Conservation (phyloP, 2,797 vertebrate species). For the Crocidura indochinensis region DNA sequence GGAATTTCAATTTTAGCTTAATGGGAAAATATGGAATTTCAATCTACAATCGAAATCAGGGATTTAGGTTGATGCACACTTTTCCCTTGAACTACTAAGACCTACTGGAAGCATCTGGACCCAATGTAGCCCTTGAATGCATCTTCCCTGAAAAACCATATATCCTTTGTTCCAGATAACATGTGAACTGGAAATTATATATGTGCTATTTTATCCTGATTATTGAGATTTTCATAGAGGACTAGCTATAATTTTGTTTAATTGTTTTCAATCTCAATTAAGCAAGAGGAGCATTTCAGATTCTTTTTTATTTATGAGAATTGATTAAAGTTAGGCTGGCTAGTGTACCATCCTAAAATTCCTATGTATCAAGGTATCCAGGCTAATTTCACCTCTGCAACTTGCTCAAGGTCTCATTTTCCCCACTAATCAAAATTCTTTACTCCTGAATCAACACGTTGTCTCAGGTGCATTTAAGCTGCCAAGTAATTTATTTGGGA, state of each 20-base stretch:
- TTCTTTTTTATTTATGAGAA: not conserved
- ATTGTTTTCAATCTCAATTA: slow-evolving; percentile 54
- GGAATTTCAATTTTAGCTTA: too few species aligned
- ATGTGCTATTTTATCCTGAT: not conserved
- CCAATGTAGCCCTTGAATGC: not conserved
- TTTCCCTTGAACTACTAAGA: slow-evolving; percentile 24
- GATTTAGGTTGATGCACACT: not conserved
- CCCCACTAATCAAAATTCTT: slow-evolving; percentile 13
- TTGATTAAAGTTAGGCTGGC: not conserved
- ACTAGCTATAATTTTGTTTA: not conserved
- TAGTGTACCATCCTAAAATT: not conserved
- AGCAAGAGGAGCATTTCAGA: slow-evolving; percentile 8
- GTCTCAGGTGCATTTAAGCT: slow-evolving; percentile 53
- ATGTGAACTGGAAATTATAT: not conserved
- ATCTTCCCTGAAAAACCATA: not conserved
- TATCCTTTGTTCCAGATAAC: not conserved
- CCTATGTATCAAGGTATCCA: not conserved
- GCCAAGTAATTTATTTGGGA: slow-evolving; percentile 27
- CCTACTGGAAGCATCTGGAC: slow-evolving; percentile 41
- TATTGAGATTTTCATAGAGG: slow-evolving; percentile 10
- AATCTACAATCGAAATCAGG: not conserved
- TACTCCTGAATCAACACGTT: slow-evolving; percentile 51
- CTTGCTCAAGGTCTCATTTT: not conserved
- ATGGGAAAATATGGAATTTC: slow-evolving; percentile 25
- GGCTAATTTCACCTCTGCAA: not conserved